A percentile compares a stretch with the other conserved stretches of the same genome.
These are phyloP conservation scores for Bubo scandiacus DNA, from an alignment of 2,113 vertebrate species.

Conservation along the genomic window DNA sequence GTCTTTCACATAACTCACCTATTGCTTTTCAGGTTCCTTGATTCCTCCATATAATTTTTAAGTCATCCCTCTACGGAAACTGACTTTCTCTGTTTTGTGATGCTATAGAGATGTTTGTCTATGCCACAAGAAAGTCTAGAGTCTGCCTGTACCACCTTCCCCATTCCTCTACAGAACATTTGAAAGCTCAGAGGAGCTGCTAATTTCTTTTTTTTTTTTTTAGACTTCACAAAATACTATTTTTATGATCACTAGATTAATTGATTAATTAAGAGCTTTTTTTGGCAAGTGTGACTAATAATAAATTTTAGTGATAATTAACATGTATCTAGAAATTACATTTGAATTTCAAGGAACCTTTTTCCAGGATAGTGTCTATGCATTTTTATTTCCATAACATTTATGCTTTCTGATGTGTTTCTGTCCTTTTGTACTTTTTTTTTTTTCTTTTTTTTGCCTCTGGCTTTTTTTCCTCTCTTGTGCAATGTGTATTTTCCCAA, in stretches of 20 bases:
- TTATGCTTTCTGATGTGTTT: slow-evolving; percentile 17
- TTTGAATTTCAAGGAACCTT: not conserved
- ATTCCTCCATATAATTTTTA: not conserved
- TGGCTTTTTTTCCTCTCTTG: slow-evolving; percentile 17
- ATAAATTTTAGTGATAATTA: not conserved
- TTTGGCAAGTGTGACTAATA: not conserved
- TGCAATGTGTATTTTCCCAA: slow-evolving; percentile 7
- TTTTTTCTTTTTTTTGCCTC: not conserved
- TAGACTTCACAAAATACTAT: not conserved
- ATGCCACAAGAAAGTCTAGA: not conserved
- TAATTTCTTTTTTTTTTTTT: not conserved
- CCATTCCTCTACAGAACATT: not conserved
- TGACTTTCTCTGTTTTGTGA: not conserved
- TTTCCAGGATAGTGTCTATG: not conserved
- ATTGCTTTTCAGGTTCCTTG: not conserved
- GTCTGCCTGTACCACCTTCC: not conserved
- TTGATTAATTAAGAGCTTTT: not conserved
- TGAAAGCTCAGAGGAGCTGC: not conserved
- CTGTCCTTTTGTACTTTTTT: not conserved
- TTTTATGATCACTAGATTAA: not conserved
- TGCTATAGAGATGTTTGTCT: not conserved
- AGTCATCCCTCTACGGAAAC: not conserved
- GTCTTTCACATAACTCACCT: not conserved
- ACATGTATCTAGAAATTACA: not conserved
- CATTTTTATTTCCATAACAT: slow-evolving; percentile 1